Evolutionary conservation across 2,113 vertebrate species (phyloP), one percentile per base, ranked within the genome.

Genomic region (Gorilla gorilla): DNA sequence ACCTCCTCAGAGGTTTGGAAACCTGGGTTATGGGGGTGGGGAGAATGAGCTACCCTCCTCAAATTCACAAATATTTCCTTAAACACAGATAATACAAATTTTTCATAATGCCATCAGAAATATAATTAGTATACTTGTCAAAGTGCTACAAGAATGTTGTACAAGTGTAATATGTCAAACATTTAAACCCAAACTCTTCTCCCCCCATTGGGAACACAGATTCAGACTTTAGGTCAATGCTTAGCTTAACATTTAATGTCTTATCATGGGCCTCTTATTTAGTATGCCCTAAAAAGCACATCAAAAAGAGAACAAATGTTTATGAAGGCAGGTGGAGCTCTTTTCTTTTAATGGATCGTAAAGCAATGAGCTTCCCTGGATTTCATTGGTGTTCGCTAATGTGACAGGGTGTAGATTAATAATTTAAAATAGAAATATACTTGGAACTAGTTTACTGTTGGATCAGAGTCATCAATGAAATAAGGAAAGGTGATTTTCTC

Each of bases 341-440:
- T 90, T 85, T 30, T 80, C 32, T 66, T 75, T 92, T 92, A 82
- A 45, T 79, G 79, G n/a, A 30, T n/a, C 13, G 3, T 70, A 43
- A 94, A 40, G 57, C 59, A 88, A 27, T 83, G 48, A 30, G 27
- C 57, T 92, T 76, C 76, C 57, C 12, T 32, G 17, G 43, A 10
- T 73, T 79, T 78, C 84, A 88, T 9, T 76, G 66, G 73, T 66
- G 50, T 88, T 38, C 30, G 68, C 68, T 78, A 82, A 92, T 87
- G 68, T 52, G 79, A 11, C 35, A 52, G 66, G 50, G 57, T 76
- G 23, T 92, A 12, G 25, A 50, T 88, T 76, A 82, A 76, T 87
- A 75, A 94, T 88, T 82, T 59, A 88, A 82, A 75, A 43, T 59
- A 83, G 68, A 94, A 91, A 83, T 68, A 87, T 35, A 82, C 50